Evolutionary conservation across 2,888 invertebrate species (phyloP).

Genomic region (Pimpla rufipes): DNA sequence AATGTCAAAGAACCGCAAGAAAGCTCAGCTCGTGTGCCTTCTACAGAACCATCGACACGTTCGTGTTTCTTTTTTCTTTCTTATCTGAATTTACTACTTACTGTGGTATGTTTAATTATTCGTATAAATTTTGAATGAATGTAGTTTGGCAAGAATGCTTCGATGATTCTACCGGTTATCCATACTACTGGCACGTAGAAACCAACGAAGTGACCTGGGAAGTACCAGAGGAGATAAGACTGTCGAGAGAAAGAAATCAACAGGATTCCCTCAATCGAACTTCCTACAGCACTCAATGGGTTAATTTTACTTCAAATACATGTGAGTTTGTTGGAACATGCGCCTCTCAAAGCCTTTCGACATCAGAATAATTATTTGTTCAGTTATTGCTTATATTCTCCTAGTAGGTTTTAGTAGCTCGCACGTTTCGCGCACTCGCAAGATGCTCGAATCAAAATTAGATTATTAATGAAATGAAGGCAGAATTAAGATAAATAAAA

Average conservation of each 20-base stretch:
- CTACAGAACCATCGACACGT: conserved; percentile 55
- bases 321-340: conserved; percentile 72
- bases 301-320: conserved; percentile 74
- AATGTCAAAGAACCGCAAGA: conserved; percentile 47
- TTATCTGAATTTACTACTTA: not conserved
- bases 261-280: conserved; percentile 69
- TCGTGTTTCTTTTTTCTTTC: conserved; percentile 29
- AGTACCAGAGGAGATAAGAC: conserved; percentile 85
- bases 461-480: no score
- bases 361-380: no score
- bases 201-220: conserved; percentile 90
- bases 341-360: no score
- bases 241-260: conserved; percentile 74
- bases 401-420: no score
- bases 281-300: conserved; percentile 76
- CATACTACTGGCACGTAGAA: conserved; percentile 89
- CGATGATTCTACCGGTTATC: conserved; percentile 88
- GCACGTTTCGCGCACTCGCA: no score
- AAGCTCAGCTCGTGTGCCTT: conserved; percentile 11
- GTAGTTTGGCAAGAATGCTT: conserved; percentile 89
- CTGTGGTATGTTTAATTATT: not conserved
- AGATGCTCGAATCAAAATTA: no score
- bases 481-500: no score
- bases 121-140: conserved; percentile 31
- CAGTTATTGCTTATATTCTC: no score